phyloP scores from a whole-genome alignment of 2,888 invertebrate genomes.

The Gandaritis pyraliata region DNA sequence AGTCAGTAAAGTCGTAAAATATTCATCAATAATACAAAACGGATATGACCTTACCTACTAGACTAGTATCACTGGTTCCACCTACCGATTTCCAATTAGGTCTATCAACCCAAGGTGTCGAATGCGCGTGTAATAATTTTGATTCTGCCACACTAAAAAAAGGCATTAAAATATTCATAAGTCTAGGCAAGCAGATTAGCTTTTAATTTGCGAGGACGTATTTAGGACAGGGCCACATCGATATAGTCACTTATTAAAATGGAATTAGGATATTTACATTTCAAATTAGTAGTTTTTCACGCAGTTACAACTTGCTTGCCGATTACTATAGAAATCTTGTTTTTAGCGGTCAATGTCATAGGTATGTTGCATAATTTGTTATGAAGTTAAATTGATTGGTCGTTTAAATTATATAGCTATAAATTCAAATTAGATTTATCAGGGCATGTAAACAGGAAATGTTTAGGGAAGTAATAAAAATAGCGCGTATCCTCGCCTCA shows the following conservation, averaged over 20 bases:
- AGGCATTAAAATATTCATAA: too few relatives aligned
- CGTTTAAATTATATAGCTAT: constrained; percentile 6
- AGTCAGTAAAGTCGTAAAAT: background rate
- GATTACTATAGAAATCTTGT: too few relatives aligned
- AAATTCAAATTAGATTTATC: constrained; percentile 9
- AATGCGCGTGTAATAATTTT: too few relatives aligned
- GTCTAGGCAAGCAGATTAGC: too few relatives aligned
- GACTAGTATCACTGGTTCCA: constrained; percentile 6
- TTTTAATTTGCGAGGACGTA: too few relatives aligned
- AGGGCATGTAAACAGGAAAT: constrained; percentile 8
- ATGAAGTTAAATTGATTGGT: background rate
- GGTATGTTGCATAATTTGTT: constrained; percentile 5
- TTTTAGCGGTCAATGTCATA: background rate
- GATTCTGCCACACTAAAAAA: too few relatives aligned
- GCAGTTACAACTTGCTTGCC: too few relatives aligned
- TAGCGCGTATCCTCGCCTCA: constrained; percentile 38
- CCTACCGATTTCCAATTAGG: too few relatives aligned
- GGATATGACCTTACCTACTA: constrained; percentile 15
- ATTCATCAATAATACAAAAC: background rate
- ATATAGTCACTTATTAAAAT: too few relatives aligned
- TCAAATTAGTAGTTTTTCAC: too few relatives aligned
- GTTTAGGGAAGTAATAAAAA: constrained; percentile 14
- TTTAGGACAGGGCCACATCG: too few relatives aligned
- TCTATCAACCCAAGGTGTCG: constrained; percentile 4
- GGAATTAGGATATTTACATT: too few relatives aligned